Base-by-base conservation (phyloP, 2,797 vertebrate species). In the Sebastes taczanowskii region DNA sequence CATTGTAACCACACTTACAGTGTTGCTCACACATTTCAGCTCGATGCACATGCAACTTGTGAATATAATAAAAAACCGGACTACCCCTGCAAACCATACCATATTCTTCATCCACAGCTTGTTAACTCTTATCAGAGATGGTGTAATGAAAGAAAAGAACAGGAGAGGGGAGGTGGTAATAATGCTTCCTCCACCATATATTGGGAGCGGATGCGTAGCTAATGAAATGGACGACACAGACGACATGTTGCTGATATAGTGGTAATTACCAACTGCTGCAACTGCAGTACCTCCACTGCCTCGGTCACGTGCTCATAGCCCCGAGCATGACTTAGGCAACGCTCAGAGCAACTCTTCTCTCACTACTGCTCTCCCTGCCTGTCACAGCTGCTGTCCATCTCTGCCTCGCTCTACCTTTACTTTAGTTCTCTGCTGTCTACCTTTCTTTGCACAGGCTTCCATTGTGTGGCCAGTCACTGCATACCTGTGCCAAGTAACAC, bases 221-320 rank as follows among this genome's bases (percentile, higher is more conserved):
- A 91, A 92, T 92, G 85, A 92, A 94, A 91, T 78, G 78, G 80
- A 88, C 30, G 34, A 83, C 82, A 81, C 32, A 23, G 58, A 80
- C 61, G 74, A 85, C 85, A 83, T 82, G 86, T 84, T 92, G 90
- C 90, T 91, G 88, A 93, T 91, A 85, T 84, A 83, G 88, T 72
- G 73, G 89, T 91, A 94, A 94, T 95, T 91, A 90, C 82, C 66
- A 77, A 62, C 83, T 88, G 83, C 90, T 90, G 90, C 83, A 66
- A 32, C 88, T 88, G 89, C 86, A 88, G 81, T 81, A 81, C 75
- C 78, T 72, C n/a, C 66, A 53, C 78, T 81, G 71, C 78, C 86
- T 85, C 66, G 42, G 82, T 90, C 87, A 78, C 85, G 30, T 84
- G 82, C 73, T 80, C 74, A 64, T 75, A 64, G 86, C 91, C 86